These are phyloP conservation scores for Drosophila putrida DNA, from an alignment of 2,888 invertebrate species.

Conservation along the genomic window DNA sequence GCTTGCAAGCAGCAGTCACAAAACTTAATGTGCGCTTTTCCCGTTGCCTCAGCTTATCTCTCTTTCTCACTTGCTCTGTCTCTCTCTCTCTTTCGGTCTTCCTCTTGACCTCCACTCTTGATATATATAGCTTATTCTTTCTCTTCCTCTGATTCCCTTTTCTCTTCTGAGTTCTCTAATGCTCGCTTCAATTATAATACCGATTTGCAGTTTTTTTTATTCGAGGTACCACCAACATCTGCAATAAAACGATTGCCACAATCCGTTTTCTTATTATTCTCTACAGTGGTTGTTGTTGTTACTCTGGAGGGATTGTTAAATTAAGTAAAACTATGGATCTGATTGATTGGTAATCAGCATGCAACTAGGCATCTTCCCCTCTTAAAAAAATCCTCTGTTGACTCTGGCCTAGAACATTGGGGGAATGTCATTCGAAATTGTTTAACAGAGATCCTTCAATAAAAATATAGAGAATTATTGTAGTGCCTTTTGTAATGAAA, in stretches of 20 bases:
- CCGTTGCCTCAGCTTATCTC: constrained; percentile 18
- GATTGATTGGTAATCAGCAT: neutral
- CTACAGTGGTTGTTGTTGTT: constrained; percentile 28
- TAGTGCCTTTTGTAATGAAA: too few relatives aligned
- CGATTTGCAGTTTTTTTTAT: constrained; percentile 52
- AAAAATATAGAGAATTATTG: too few relatives aligned
- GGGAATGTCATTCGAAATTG: too few relatives aligned
- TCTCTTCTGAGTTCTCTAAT: constrained; percentile 37
- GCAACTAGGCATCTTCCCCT: too few relatives aligned
- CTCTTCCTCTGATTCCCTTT: neutral
- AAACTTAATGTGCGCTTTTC: constrained; percentile 75
- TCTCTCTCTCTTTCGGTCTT: neutral
- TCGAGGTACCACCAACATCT: constrained; percentile 41
- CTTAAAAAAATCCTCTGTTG: too few relatives aligned
- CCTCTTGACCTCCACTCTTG: neutral
- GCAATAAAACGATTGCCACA: constrained; percentile 37
- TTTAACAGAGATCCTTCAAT: too few relatives aligned
- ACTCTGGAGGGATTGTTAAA: constrained; percentile 1
- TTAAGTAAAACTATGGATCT: neutral
- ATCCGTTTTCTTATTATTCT: constrained; percentile 18
- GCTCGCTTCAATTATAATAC: constrained; percentile 62
- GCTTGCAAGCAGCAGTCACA: constrained; percentile 63
- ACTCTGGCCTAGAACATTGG: too few relatives aligned
- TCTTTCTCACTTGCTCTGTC: neutral
- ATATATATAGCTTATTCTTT: constrained; percentile 4